Base-by-base conservation (phyloP, 1,140 invertebrate genomes). In the Drosophila sechellia region DNA sequence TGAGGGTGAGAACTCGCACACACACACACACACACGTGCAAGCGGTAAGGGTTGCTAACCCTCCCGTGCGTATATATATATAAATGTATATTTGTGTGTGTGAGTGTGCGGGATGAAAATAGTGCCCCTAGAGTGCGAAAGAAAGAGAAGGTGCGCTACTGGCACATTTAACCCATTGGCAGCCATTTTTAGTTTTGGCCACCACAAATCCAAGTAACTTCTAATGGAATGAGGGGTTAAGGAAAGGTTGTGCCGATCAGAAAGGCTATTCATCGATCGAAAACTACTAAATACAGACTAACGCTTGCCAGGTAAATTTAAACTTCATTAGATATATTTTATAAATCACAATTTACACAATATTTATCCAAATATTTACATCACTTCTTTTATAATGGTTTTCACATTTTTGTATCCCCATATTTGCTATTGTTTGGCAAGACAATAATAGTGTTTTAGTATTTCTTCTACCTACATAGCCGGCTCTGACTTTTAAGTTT, bases 151-250 rank as follows among this genome's bases (percentile, higher is more conserved):
- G 27, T 4, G 6, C 15, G 15, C 11, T 20, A 1, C 37, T 50
- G 17, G 22, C 25, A 46, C 49, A 42, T 48, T 70, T 71, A 71
- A 71, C 68, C 68, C 64, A 71, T 70, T 71, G 68, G 68, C 68
- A 54, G 68, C 68, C 68, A 70, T 70, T 70, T 70, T 70, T 70
- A 37, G 50, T 70, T 54, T 40, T 13, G 15, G 53, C 54, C 53
- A 64, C 54, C 61, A 64, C 61, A 68, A 69, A 65, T 13, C 15
- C 11, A 52, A 50, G 10, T 25, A 5, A 27, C 12, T 52, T 60
- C 52, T 31, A 37, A 25, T 45, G 25, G 13, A 46, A 8, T 5
- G 15, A 63, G 6, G 10, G 12, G 15, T 27, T 34, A 57, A 56
- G 11, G 34, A 27, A 56, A 20, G 2, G 6, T 15, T n/a, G 3